Evolutionary conservation across 2,888 invertebrate genomes (phyloP).

Genomic region (Amitus sp.): DNA sequence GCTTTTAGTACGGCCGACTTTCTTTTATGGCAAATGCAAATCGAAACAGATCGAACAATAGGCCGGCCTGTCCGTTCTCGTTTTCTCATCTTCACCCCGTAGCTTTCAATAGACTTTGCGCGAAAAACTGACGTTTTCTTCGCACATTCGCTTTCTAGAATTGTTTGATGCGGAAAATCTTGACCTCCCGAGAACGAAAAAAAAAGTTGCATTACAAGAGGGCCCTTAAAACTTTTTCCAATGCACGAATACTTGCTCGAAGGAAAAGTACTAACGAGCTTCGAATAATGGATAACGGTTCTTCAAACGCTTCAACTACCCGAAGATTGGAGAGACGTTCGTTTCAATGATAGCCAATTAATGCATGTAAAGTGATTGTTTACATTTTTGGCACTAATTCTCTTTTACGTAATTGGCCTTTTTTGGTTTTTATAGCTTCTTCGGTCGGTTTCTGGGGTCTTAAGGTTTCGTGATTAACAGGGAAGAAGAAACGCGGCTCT

Average conservation of each 20-base stretch:
- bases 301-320: constrained; percentile 7
- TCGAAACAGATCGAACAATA: constrained; percentile 49
- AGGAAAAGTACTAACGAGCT: constrained; percentile 23
- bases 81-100: constrained; percentile 40
- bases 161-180: background rate
- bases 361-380: constrained; percentile 16
- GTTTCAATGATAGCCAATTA: constrained; percentile 22
- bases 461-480: too few species aligned
- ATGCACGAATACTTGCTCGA: constrained; percentile 10
- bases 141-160: background rate
- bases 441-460: too few species aligned
- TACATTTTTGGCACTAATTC: too few species aligned
- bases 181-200: constrained; percentile 1
- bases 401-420: too few species aligned
- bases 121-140: constrained; percentile 34
- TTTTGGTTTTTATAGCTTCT: too few species aligned
- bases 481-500: too few species aligned
- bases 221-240: constrained; percentile 18
- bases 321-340: constrained; percentile 9
- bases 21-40: constrained; percentile 43
- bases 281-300: constrained; percentile 3
- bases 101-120: constrained; percentile 45
- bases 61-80: constrained; percentile 40
- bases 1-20: constrained; percentile 43
- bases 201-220: constrained; percentile 10